Evolutionary conservation across 2,113 vertebrate genomes (phyloP).

Genomic region (Sylvilagus bachmani): DNA sequence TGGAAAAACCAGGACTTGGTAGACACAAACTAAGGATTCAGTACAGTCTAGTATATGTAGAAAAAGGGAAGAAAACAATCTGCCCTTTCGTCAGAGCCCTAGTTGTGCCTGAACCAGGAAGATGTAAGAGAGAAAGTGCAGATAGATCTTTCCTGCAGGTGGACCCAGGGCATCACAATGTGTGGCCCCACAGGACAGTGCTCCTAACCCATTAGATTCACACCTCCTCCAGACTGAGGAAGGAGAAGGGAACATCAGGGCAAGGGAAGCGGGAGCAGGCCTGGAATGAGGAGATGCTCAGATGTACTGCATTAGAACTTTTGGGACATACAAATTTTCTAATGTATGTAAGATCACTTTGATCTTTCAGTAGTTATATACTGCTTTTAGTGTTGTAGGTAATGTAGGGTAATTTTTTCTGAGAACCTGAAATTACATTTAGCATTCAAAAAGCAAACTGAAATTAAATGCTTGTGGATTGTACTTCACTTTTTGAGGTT

Average conservation of each 20-base stretch:
- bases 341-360: not conserved
- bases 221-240: not conserved
- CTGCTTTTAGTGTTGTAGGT: not conserved
- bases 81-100: too few species aligned
- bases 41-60: not conserved
- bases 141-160: not conserved
- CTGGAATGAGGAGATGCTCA: not conserved
- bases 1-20: not conserved
- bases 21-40: too few species aligned
- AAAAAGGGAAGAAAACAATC: not conserved
- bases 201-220: not conserved
- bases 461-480: not conserved
- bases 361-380: not conserved
- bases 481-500: not conserved
- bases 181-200: not conserved
- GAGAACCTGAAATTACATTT: not conserved
- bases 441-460: not conserved
- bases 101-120: not conserved
- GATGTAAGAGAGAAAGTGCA: not conserved
- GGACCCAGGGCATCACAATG: too few species aligned
- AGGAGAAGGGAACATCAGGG: too few species aligned
- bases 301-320: too few species aligned
- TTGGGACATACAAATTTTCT: not conserved
- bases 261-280: not conserved
- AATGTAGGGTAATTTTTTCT: not conserved